Evolutionary conservation across 2,888 invertebrate genomes (phyloP), one percentile per base, ranked within the genome.

Genomic region (Chrysolina oricalcia): DNA sequence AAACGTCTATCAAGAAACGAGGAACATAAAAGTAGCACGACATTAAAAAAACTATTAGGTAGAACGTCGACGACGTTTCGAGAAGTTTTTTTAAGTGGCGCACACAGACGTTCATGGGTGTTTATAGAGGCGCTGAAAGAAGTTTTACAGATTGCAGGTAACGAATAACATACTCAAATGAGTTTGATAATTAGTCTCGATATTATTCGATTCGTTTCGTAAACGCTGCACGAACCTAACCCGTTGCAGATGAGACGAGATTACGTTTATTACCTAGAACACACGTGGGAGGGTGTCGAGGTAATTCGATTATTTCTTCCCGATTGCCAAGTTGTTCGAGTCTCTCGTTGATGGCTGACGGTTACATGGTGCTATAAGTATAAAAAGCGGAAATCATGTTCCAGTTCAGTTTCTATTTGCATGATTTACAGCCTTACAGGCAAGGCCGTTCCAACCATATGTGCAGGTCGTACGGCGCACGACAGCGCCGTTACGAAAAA

Each of bases 121-220:
- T 59, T 59, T 59, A 59, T 59, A n/a, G 59, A 23, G 59, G 35
- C 27, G 59, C 59, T 59, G 59, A 17, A 59, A 15, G 59, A n/a
- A 59, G n/a, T 59, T 59, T 35, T 59, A 59, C 59, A 59, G 27
- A n/a, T 59, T 19, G 23, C 19, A 15, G 10, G 56, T 21, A 27
- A 59, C 27, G 35, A 59, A 59, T 59, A 59, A 59, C 59, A n/a
- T 15, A 59, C 23, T 35, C 10, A 35, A 59, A 59, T 59, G 59
- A 35, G 59, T 59, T 59, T 59, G 59, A 59, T 59, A 59, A 59
- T 59, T 59, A 59, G 27, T 35, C 9, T n/a, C 23, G 59, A 59
- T 59, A 59, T 53, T 21, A 53, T 23, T 59, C 35, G 59, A 59
- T 59, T 35, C 27, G 59, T 59, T 59, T 35, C 35, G 15, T 13